phyloP scores from a whole-genome alignment of 1,140 invertebrate species.

The Caenorhabditis elegans region DNA sequence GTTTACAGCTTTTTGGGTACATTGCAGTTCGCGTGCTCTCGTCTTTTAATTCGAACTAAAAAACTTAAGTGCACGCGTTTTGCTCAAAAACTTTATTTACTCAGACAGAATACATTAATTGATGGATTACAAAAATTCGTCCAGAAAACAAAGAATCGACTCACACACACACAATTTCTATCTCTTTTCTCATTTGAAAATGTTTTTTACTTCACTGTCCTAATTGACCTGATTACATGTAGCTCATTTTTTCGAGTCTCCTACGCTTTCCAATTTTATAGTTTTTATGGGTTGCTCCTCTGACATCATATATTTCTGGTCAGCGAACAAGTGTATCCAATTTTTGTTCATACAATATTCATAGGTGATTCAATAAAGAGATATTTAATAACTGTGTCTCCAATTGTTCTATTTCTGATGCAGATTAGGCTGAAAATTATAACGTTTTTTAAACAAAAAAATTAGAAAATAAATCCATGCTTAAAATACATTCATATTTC shows the following conservation, averaged over 20 bases:
- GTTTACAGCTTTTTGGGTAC: too few relatives aligned
- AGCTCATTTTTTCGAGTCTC: background rate
- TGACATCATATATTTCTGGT: background rate
- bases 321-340: background rate
- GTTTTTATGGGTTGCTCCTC: background rate
- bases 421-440: too few relatives aligned
- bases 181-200: background rate
- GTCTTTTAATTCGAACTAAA: too few relatives aligned
- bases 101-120: background rate
- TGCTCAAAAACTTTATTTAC: background rate
- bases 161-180: too few relatives aligned
- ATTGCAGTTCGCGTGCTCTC: too few relatives aligned
- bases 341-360: background rate
- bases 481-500: too few relatives aligned
- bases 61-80: too few relatives aligned
- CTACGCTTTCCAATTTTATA: background rate
- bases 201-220: background rate
- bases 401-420: too few relatives aligned
- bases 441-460: too few relatives aligned
- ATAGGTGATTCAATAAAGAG: too few relatives aligned
- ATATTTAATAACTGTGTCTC: too few relatives aligned
- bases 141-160: background rate
- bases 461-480: too few relatives aligned
- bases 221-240: background rate
- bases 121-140: background rate